Conservation (phyloP, 2,888 invertebrate species). For the Xanthia togata region DNA sequence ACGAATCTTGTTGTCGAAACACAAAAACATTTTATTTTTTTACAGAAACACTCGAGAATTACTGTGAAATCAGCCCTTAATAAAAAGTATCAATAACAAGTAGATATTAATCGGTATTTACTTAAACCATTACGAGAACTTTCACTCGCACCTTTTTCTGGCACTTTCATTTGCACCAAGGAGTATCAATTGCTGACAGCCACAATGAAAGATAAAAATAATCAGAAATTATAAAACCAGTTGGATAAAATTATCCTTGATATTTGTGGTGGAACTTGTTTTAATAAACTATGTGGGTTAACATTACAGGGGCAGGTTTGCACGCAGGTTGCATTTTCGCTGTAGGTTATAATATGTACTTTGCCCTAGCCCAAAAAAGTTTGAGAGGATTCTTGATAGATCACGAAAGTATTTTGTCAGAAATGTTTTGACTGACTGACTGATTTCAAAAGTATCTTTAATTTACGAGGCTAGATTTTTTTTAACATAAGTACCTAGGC, state of each 20-base stretch:
- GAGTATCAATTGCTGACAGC: constrained; percentile 44
- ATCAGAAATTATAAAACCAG: constrained; percentile 15
- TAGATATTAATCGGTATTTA: constrained; percentile 5
- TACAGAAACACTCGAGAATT: background rate
- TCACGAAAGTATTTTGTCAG: background rate
- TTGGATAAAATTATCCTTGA: constrained; percentile 27
- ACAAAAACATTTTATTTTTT: background rate
- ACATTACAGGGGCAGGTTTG: background rate
- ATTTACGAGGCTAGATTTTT: background rate
- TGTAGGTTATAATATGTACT: background rate
- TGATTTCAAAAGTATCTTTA: background rate
- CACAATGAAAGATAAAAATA: constrained; percentile 21
- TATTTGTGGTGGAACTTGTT: constrained; percentile 25
- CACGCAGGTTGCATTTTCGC: background rate
- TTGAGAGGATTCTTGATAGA: background rate
- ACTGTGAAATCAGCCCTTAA: background rate
- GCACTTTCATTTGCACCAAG: constrained; percentile 63
- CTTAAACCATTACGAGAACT: constrained; percentile 62
- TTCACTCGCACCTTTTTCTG: constrained; percentile 67
- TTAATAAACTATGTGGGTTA: background rate
- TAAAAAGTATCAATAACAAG: background rate
- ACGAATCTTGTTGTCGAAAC: background rate
- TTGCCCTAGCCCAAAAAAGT: background rate
- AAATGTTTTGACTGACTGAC: too few species aligned
- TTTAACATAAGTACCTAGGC: background rate